These are phyloP conservation scores for Drosophila arawakana DNA, from an alignment of 1,140 invertebrate species.

Conservation along the genomic window DNA sequence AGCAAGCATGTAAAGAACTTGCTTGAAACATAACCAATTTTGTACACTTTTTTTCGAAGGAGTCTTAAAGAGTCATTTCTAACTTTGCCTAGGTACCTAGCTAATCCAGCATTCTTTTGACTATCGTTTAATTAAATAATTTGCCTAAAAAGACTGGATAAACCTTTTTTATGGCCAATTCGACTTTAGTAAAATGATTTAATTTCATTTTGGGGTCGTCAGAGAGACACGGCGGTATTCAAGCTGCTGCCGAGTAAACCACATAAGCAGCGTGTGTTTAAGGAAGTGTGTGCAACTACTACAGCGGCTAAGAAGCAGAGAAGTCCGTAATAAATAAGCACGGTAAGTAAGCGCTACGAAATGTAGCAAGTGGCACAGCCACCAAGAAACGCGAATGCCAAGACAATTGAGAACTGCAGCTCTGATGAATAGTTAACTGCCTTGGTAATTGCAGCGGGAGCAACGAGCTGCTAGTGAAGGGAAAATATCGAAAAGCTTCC, in stretches of 20 bases:
- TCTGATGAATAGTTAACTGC: slow-evolving; percentile 7
- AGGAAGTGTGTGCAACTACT: too few relatives aligned
- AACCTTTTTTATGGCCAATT: not conserved
- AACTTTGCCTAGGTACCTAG: not conserved
- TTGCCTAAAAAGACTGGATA: not conserved
- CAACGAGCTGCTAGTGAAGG: not conserved
- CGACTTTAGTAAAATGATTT: slow-evolving; percentile 20
- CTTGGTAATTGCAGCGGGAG: not conserved
- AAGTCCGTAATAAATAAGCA: slow-evolving; percentile 75
- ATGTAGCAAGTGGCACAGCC: slow-evolving; percentile 37
- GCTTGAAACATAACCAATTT: too few relatives aligned
- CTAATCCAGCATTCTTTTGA: not conserved
- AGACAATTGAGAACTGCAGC: slow-evolving; percentile 32
- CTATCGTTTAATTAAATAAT: slow-evolving; percentile 19
- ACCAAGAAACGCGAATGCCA: slow-evolving; percentile 7
- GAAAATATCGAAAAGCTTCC: too few relatives aligned
- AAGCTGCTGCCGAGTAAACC: slow-evolving; percentile 9
- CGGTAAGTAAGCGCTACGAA: slow-evolving; percentile 67
- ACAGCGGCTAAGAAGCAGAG: slow-evolving; percentile 15
- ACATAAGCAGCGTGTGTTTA: not conserved
- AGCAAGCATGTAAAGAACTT: too few relatives aligned
- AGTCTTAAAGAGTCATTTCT: too few relatives aligned
- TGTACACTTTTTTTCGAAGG: too few relatives aligned
- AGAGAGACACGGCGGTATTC: not conserved
- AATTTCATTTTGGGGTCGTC: slow-evolving; percentile 6